These are phyloP conservation scores for Teleopsis dalmanni DNA, from an alignment of 1,140 invertebrate genomes.

Conservation along the genomic window DNA sequence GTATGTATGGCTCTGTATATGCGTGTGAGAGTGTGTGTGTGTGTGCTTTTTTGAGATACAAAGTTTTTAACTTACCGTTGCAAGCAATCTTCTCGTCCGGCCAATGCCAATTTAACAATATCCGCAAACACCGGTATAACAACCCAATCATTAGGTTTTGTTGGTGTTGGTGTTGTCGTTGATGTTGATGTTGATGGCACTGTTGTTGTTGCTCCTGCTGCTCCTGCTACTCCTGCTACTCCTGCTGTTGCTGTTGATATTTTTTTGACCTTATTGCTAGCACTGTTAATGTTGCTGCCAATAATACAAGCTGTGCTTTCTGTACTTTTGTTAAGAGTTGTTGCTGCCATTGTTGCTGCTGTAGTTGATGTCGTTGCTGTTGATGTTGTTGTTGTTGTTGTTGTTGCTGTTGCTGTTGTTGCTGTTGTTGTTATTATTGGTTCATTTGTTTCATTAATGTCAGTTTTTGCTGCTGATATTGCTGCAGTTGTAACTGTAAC, in stretches of 20 bases:
- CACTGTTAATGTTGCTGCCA: constrained; percentile 7
- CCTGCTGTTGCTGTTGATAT: constrained; percentile 10
- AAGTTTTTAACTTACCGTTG: constrained; percentile 29
- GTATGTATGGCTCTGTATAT: not conserved
- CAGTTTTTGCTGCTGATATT: constrained; percentile 2
- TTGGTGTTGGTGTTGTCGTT: constrained; percentile 2
- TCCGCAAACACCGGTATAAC: constrained; percentile 44
- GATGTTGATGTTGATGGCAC: constrained; percentile 9
- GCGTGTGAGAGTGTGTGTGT: not conserved
- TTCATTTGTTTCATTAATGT: constrained; percentile 7
- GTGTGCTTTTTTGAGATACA: not conserved
- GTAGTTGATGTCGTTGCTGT: constrained; percentile 2
- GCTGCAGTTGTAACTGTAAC: constrained; percentile 18
- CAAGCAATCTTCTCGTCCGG: constrained; percentile 38
- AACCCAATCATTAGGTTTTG: constrained; percentile 42
- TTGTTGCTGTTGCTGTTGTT: constrained; percentile 6
- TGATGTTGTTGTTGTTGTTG: constrained; percentile 8
- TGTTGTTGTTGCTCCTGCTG: not conserved
- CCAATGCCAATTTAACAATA: constrained; percentile 42
- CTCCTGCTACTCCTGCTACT: constrained; percentile 8
- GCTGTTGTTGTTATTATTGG: constrained; percentile 9
- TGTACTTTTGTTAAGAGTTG: not conserved
- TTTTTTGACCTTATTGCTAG: constrained; percentile 7
- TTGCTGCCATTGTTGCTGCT: not conserved
- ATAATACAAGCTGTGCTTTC: no score